Evolutionary conservation across 2,888 invertebrate species (phyloP), one percentile per base, ranked within the genome.

Genomic region (Sphaeridia pumilis): DNA sequence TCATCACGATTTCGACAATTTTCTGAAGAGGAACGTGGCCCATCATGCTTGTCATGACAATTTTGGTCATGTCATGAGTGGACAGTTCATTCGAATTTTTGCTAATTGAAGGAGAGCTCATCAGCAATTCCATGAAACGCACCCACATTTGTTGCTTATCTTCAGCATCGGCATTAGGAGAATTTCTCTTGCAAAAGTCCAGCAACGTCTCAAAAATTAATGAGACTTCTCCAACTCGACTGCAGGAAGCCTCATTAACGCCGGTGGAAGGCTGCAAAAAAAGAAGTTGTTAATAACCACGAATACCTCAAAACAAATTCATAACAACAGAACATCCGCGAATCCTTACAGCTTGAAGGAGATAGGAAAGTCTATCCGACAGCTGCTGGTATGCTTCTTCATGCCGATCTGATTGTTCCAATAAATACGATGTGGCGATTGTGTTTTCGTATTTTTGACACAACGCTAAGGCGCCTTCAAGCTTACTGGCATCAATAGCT

Each of bases 331-430:
- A 10, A 14, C 7, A 10, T 31, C 14, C 31, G 31, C 14, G 31
- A 31, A 49, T 26, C 24, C 20, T 38, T 12, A 27, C 50, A 41
- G 27, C 46, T 24, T 28, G 44, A 49, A 25, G 54, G 47, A 17
- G 26, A 26, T 36, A 54, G 34, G 65, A 56, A 46, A 70, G 64
- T 44, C 65, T 65, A 14, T 54, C 53, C 36, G 67, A 49, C 58
- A 69, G 60, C 26, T 68, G 54, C 24, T 79, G 75, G 67, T 85
- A 80, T 2, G 86, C 84, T 65, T 78, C 79, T 63, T 78, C 74
- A 68, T 81, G 80, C 69, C 85, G 81, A 12, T 84, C 84, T 57
- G 79, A 76, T 68, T 81, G 79, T 69, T 87, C 87, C 58, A 86
- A 72, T 49, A 88, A 74, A 63, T 79, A 79, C 17, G 85, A 84